phyloP scores from a whole-genome alignment of 2,888 invertebrate genomes.

The Standfussiana lucernea region DNA sequence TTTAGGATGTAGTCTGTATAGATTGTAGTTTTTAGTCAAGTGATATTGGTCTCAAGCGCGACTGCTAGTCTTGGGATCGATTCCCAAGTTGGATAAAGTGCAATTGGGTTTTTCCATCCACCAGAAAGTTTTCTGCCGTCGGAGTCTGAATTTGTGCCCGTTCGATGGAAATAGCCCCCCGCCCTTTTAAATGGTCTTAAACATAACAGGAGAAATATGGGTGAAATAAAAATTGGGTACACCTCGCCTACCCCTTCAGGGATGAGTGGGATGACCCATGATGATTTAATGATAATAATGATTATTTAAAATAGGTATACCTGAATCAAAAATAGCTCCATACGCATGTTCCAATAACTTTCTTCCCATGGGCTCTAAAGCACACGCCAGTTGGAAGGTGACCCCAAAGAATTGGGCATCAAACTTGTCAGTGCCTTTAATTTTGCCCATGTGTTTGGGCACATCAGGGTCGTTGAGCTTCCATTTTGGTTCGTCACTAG shows the following conservation, averaged over 20 bases:
- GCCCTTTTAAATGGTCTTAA: background rate
- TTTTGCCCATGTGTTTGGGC: conserved; percentile 92
- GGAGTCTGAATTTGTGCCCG: background rate
- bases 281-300: background rate
- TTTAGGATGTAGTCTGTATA: background rate
- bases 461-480: conserved; percentile 90
- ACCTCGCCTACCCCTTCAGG: background rate
- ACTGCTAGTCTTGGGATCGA: background rate
- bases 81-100: background rate
- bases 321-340: conserved; percentile 93
- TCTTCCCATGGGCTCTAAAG: conserved; percentile 93
- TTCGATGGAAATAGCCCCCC: no score
- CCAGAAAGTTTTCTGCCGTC: background rate
- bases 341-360: conserved; percentile 93
- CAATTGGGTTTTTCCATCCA: background rate
- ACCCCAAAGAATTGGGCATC: conserved; percentile 93
- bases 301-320: conserved; percentile 59
- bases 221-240: no score
- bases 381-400: conserved; percentile 91
- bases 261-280: background rate
- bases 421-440: conserved; percentile 91
- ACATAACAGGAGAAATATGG: background rate
- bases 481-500: conserved; percentile 93
- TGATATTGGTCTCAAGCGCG: no score
- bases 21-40: background rate